These are phyloP conservation scores for Drosophila leontia DNA, from an alignment of 1,140 invertebrate species.

Conservation along the genomic window DNA sequence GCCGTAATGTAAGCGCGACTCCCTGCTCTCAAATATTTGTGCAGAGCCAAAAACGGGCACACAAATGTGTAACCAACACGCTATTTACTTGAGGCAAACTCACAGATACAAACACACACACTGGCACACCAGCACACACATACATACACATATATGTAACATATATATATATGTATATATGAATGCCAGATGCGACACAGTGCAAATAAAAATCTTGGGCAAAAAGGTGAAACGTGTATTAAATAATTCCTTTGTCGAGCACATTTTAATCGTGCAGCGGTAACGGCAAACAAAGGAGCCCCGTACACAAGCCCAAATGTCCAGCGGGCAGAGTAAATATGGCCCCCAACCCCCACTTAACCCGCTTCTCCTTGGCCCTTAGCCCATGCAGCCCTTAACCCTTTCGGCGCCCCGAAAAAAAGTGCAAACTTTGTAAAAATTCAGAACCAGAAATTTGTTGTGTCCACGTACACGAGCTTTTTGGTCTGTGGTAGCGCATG, in stretches of 20 bases:
- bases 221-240: slow-evolving; percentile 83
- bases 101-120: slow-evolving; percentile 19
- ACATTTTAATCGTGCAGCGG: slow-evolving; percentile 82
- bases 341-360: slow-evolving; percentile 9
- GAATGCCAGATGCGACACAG: slow-evolving; percentile 59
- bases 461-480: slow-evolving; percentile 75
- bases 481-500: slow-evolving; percentile 75
- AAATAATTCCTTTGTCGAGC: slow-evolving; percentile 83
- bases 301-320: slow-evolving; percentile 56
- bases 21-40: slow-evolving; percentile 75
- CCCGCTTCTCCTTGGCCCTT: slow-evolving; percentile 8
- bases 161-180: slow-evolving; percentile 6
- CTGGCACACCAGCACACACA: slow-evolving; percentile 1
- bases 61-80: slow-evolving; percentile 83
- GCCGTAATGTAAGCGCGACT: slow-evolving; percentile 62
- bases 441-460: slow-evolving; percentile 68
- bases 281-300: slow-evolving; percentile 68
- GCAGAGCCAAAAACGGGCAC: slow-evolving; percentile 72
- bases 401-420: slow-evolving; percentile 37
- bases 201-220: slow-evolving; percentile 80
- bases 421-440: slow-evolving; percentile 81
- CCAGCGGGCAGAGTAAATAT: slow-evolving; percentile 72
- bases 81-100: slow-evolving; percentile 78
- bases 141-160: not conserved
- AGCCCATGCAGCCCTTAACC: slow-evolving; percentile 29